Percentiles rank a stretch among this genome's conserved stretches.
Conservation (phyloP, 1,140 invertebrate genomes). For the Ladona fulva region DNA sequence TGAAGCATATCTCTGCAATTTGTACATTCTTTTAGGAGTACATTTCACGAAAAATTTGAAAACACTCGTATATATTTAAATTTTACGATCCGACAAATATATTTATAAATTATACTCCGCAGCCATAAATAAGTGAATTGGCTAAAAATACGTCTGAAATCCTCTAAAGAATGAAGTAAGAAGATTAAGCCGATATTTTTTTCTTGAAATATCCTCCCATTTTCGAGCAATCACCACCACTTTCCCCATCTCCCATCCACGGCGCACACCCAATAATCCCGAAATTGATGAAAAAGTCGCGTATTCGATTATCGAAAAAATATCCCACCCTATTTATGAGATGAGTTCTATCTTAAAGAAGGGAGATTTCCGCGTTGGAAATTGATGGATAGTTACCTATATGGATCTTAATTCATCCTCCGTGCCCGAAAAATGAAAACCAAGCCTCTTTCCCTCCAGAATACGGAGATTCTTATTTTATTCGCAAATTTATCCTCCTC, state of each 20-base stretch:
- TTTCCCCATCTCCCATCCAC: neutral
- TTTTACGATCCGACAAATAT: too few relatives aligned
- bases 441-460: too few relatives aligned
- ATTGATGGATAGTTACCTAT: too few relatives aligned
- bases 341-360: neutral
- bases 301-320: constrained; percentile 9
- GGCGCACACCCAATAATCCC: neutral
- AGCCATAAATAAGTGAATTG: neutral
- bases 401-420: too few relatives aligned
- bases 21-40: too few relatives aligned
- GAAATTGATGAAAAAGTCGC: neutral
- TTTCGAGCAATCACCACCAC: neutral
- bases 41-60: too few relatives aligned
- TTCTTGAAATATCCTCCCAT: neutral
- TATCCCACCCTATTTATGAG: constrained; percentile 4
- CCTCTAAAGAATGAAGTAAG: neutral
- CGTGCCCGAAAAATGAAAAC: too few relatives aligned
- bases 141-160: neutral
- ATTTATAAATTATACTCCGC: neutral
- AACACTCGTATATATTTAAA: neutral
- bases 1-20: too few relatives aligned
- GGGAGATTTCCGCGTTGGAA: too few relatives aligned
- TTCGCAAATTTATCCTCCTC: too few relatives aligned
- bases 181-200: neutral
- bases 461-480: too few relatives aligned